A percentile compares a stretch with the other conserved stretches of the same genome.
Conservation (phyloP, 2,797 vertebrate genomes). For the Hafferia zeledoni region DNA sequence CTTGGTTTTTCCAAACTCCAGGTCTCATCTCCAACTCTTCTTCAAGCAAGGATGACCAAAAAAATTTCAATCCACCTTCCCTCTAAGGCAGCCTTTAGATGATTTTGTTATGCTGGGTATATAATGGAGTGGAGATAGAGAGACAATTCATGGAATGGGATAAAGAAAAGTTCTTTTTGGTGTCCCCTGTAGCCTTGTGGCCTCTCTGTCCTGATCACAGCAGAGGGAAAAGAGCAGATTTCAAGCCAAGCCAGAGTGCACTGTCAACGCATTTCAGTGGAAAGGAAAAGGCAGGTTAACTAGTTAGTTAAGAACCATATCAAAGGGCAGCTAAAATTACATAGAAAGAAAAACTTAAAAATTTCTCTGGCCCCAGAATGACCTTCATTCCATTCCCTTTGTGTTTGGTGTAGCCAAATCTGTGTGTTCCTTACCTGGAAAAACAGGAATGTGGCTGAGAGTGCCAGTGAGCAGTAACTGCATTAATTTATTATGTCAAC, state of each 20-base stretch:
- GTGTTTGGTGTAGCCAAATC: fast-evolving
- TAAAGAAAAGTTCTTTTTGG: conserved; percentile 29
- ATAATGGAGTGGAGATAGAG: neutral
- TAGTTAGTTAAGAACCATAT: conserved; percentile 41
- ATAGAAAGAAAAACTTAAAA: neutral
- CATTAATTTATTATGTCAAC: neutral
- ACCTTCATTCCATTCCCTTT: neutral
- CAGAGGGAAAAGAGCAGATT: neutral
- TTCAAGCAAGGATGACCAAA: neutral
- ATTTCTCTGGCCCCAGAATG: neutral
- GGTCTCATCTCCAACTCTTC: neutral
- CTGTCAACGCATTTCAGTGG: neutral
- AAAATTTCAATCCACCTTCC: neutral
- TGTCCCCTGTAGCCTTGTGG: conserved; percentile 16
- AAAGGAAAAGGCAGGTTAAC: neutral
- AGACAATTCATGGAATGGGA: neutral
- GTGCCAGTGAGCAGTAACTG: neutral
- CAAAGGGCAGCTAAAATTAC: conserved; percentile 45
- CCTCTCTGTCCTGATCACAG: neutral
- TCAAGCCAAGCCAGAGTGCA: neutral
- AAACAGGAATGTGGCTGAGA: neutral
- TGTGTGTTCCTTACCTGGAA: neutral
- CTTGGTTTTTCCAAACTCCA: neutral
- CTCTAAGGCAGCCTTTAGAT: neutral
- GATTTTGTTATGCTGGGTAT: neutral